These are phyloP conservation scores for Pluvialis apricaria DNA, from an alignment of 2,113 vertebrate species.

Conservation along the genomic window DNA sequence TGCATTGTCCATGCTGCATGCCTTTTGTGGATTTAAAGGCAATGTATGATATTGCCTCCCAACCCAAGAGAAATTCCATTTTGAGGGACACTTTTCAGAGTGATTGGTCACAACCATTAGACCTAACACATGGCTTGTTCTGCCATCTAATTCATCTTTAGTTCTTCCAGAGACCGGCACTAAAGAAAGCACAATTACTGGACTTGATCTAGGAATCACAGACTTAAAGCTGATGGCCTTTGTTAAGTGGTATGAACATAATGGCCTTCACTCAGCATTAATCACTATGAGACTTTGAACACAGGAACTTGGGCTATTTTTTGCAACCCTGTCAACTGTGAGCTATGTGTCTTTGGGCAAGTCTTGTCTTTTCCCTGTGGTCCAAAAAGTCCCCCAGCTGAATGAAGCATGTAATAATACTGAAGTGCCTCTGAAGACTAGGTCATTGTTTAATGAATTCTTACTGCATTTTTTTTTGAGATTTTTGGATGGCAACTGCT, in stretches of 20 bases:
- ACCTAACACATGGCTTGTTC: background rate
- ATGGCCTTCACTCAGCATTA: background rate
- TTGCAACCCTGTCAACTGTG: background rate
- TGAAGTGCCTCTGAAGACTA: background rate
- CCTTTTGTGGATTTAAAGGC: background rate
- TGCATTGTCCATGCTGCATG: fast-evolving
- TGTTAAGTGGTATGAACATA: background rate
- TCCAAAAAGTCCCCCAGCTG: background rate
- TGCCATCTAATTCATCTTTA: background rate
- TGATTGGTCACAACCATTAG: background rate
- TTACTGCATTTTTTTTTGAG: background rate
- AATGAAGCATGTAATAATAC: background rate
- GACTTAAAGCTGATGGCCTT: background rate
- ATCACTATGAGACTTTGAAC: background rate
- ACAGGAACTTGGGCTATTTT: background rate
- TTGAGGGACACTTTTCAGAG: background rate
- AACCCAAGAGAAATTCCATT: background rate
- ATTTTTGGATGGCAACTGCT: background rate
- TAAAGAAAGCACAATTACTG: background rate
- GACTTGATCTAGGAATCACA: background rate
- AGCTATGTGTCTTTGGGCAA: background rate
- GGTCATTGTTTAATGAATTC: background rate
- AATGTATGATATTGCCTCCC: background rate
- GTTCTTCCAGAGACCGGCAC: background rate
- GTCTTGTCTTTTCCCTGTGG: background rate